Percentiles rank a stretch among this genome's conserved stretches.
Conservation (phyloP, 2,888 invertebrate species). For the Xiphydria camelus region DNA sequence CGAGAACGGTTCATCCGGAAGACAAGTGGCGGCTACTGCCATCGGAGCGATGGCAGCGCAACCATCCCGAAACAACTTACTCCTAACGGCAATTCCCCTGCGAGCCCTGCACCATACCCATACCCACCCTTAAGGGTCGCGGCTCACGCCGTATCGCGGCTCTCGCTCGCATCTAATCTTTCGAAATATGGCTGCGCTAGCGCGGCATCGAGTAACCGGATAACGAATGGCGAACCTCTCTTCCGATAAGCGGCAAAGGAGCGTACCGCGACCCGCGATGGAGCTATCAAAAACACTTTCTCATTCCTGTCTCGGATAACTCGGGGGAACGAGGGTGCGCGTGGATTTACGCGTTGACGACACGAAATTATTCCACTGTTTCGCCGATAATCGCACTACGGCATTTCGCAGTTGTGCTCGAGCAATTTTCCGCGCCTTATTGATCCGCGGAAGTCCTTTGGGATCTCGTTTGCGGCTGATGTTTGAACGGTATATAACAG, state of each 20-base stretch:
- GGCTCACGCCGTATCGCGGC: not conserved
- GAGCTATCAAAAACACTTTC: too few relatives aligned
- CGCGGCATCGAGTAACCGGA: too few relatives aligned
- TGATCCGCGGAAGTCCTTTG: conserved; percentile 18
- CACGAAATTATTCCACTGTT: too few relatives aligned
- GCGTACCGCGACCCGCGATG: too few relatives aligned
- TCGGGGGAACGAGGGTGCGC: too few relatives aligned
- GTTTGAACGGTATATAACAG: too few relatives aligned
- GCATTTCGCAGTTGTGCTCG: not conserved
- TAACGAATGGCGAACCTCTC: too few relatives aligned
- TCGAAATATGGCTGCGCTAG: not conserved
- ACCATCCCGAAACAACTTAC: not conserved
- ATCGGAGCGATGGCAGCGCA: not conserved
- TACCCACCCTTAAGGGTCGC: conserved; percentile 8
- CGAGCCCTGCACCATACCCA: conserved; percentile 8
- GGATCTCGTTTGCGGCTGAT: conserved; percentile 27
- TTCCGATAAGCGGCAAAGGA: too few relatives aligned
- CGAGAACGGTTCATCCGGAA: conserved; percentile 21
- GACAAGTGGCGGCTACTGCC: conserved; percentile 6
- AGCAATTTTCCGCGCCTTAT: conserved; percentile 7
- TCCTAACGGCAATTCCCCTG: conserved; percentile 9
- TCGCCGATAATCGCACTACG: too few relatives aligned
- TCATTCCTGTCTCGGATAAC: too few relatives aligned
- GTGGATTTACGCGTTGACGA: too few relatives aligned
- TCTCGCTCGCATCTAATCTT: not conserved